Conservation (phyloP, 2,113 vertebrate genomes). For the Pygoscelis antarcticus region DNA sequence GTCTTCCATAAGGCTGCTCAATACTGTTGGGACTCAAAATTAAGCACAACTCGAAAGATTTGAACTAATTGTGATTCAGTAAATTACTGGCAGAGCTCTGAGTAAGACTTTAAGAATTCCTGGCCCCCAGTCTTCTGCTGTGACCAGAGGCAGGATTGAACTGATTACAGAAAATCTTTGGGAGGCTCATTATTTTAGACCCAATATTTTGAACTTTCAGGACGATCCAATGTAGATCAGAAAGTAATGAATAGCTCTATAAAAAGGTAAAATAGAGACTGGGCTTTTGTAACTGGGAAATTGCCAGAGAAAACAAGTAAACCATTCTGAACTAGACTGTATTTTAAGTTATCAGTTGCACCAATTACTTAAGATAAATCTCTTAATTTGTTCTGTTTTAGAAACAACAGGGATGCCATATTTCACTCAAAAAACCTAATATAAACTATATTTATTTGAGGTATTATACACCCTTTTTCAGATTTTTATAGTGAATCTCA, state of each 20-base stretch:
- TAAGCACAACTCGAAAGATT: background rate
- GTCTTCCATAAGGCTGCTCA: background rate
- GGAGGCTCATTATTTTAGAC: background rate
- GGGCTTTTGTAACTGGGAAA: background rate
- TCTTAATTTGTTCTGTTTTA: background rate
- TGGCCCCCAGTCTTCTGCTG: background rate
- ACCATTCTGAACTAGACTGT: background rate
- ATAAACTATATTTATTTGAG: background rate
- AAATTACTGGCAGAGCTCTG: background rate
- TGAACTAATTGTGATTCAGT: background rate
- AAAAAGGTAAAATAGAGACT: background rate
- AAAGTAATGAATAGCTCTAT: background rate
- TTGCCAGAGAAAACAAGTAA: background rate
- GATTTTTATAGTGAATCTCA: background rate
- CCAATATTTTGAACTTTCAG: background rate
- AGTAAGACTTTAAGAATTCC: background rate
- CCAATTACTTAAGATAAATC: constrained; percentile 3
- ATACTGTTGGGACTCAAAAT: background rate
- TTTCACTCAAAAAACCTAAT: background rate
- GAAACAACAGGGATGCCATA: background rate
- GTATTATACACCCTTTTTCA: background rate
- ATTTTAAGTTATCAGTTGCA: background rate
- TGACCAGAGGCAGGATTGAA: background rate
- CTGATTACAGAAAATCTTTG: background rate
- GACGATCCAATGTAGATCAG: background rate